These are phyloP conservation scores for Balaeniceps rex DNA, from an alignment of 2,113 vertebrate genomes.

Conservation along the genomic window DNA sequence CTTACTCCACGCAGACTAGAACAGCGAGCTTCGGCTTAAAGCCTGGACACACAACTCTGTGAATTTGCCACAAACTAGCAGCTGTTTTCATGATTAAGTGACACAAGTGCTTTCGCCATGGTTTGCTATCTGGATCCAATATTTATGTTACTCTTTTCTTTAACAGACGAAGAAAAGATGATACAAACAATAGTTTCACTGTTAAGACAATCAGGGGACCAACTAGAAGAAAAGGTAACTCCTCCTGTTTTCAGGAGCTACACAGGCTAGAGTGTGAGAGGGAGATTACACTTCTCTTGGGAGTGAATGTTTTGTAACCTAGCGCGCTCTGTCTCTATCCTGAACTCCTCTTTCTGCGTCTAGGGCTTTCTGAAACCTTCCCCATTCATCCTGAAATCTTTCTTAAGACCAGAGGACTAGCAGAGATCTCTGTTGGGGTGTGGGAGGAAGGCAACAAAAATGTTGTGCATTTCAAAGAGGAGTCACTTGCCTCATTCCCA, in stretches of 20 bases:
- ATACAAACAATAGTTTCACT: conserved; percentile 75
- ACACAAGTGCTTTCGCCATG: neutral
- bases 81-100: neutral
- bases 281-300: neutral
- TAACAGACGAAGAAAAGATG: conserved; percentile 59
- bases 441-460: neutral
- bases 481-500: neutral
- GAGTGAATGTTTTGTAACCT: neutral
- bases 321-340: neutral
- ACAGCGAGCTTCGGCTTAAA: neutral
- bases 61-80: neutral
- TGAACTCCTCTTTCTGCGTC: neutral
- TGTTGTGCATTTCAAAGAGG: neutral
- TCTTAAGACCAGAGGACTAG: neutral
- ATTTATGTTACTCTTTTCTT: neutral
- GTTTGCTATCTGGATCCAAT: neutral
- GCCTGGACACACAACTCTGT: neutral
- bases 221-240: conserved; percentile 71
- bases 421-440: neutral
- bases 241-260: neutral
- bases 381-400: neutral
- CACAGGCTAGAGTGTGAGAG: neutral
- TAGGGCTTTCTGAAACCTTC: neutral
- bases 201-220: conserved; percentile 76
- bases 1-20: neutral